Conservation (phyloP, 2,888 invertebrate species). For the Acrobasis consociella region DNA sequence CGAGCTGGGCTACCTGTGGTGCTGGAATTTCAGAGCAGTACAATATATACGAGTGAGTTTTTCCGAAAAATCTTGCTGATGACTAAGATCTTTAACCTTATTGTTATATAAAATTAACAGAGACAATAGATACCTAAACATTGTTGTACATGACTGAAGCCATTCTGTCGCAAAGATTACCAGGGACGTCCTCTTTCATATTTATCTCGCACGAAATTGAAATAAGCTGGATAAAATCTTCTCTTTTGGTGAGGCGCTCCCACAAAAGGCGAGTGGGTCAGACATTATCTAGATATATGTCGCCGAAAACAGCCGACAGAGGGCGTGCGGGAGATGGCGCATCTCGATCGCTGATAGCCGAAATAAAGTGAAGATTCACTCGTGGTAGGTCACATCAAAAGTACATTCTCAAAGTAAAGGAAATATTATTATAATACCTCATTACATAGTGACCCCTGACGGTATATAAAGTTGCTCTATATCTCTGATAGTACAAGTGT, state of each 20-base stretch:
- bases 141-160: constrained; percentile 1
- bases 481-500: too few relatives aligned
- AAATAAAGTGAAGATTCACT: constrained; percentile 38
- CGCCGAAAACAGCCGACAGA: constrained; percentile 62
- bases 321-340: constrained; percentile 59
- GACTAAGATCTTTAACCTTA: too few relatives aligned
- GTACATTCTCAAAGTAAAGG: background rate
- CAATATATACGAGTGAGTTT: too few relatives aligned
- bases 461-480: too few relatives aligned
- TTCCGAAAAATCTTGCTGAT: too few relatives aligned
- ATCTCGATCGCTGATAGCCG: constrained; percentile 53
- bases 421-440: too few relatives aligned
- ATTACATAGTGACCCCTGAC: too few relatives aligned
- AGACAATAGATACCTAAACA: background rate
- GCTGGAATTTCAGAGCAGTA: too few relatives aligned
- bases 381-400: constrained; percentile 2
- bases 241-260: constrained; percentile 54
- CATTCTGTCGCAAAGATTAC: constrained; percentile 34
- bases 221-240: constrained; percentile 67
- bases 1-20: too few relatives aligned
- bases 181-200: constrained; percentile 48
- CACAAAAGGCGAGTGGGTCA: constrained; percentile 61
- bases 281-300: constrained; percentile 69
- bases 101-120: background rate
- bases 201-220: constrained; percentile 64